Conservation (phyloP, 2,113 vertebrate species). For the Orycteropus afer region DNA sequence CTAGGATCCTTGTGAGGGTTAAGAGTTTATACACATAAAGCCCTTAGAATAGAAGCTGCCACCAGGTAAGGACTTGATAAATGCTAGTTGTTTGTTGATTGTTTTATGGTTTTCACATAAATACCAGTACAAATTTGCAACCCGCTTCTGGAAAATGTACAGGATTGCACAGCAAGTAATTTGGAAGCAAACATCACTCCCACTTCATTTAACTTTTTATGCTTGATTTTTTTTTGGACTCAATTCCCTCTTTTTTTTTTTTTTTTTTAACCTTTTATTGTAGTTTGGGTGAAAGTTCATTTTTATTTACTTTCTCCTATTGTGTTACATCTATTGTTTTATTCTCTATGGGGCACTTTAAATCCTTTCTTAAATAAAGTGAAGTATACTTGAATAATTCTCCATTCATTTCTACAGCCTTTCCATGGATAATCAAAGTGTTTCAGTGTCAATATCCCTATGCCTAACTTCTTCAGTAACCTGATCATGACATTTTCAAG, state of each 20-base stretch:
- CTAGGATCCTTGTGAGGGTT: background rate
- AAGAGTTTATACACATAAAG: background rate
- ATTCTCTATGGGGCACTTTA: background rate
- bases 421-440: background rate
- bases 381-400: background rate
- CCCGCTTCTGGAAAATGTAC: background rate
- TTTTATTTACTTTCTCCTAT: no score
- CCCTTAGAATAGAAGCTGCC: background rate
- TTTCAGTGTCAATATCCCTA: background rate
- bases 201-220: background rate
- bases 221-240: background rate
- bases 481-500: background rate
- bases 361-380: background rate
- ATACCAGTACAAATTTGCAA: conserved; percentile 24
- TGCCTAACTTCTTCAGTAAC: background rate
- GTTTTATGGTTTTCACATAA: conserved; percentile 50
- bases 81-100: conserved; percentile 43
- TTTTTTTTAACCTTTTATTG: no score
- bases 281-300: no score
- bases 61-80: background rate
- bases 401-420: background rate
- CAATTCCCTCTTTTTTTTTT: background rate
- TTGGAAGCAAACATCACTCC: background rate
- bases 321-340: background rate
- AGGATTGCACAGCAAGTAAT: background rate